Conservation (phyloP, 2,113 vertebrate species). For the Trichechus manatus region DNA sequence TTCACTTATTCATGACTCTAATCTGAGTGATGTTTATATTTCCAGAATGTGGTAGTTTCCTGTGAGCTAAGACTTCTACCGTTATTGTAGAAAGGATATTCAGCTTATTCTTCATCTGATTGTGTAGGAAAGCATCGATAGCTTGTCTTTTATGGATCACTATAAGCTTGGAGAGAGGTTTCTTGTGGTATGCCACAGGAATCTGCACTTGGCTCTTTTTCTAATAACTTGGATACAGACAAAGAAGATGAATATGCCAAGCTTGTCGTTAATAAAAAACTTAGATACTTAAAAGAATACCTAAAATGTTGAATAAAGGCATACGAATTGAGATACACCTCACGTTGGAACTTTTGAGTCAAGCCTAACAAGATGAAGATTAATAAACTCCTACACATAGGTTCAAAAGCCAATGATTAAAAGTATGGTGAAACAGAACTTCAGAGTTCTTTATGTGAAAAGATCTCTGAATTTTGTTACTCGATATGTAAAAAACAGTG, state of each 20-base stretch:
- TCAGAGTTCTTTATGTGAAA: constrained; percentile 2
- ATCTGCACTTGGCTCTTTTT: background rate
- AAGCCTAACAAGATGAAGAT: background rate
- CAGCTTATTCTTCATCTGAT: background rate
- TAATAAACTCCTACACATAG: background rate
- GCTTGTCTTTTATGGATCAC: background rate
- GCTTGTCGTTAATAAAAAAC: constrained; percentile 7
- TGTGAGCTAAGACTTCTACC: background rate
- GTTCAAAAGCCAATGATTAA: background rate
- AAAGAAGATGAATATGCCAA: constrained; percentile 12
- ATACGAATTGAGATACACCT: constrained; percentile 2
- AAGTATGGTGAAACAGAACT: background rate
- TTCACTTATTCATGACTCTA: background rate
- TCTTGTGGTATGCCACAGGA: background rate
- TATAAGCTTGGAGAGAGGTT: background rate
- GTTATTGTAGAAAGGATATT: background rate
- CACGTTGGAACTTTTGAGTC: background rate
- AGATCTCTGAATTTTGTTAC: background rate
- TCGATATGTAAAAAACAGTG: background rate
- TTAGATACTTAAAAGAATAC: constrained; percentile 19
- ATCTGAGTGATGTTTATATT: constrained; percentile 24
- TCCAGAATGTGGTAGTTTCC: background rate
- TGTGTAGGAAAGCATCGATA: background rate
- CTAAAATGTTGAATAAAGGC: background rate
- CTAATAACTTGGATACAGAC: background rate